Evolutionary conservation across 2,113 vertebrate genomes (phyloP), one percentile per base, ranked within the genome.

Genomic region (Lepus timidus): DNA sequence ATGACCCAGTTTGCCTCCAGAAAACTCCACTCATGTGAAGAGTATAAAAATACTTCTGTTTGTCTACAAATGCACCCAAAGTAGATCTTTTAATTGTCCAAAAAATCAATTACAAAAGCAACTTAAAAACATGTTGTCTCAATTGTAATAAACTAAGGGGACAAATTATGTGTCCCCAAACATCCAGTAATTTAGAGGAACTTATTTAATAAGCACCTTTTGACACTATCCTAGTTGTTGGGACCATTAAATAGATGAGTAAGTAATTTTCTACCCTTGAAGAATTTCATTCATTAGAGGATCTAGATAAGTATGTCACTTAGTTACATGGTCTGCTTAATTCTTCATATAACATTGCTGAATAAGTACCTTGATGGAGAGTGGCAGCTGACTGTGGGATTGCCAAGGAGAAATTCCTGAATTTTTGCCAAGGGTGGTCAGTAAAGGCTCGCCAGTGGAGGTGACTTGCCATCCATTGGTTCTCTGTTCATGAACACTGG

Each of bases 21-120:
- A 17, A 33, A 36, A 1, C n/a, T 23, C 67, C 22, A n/a, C 36
- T 2, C 1, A 0, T 0, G 20, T 16, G 16, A 31, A 33, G 44
- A 82, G 74, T 73, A 23, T 16, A 19, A 36, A 31, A 67, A 14
- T 9, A 2, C 10, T 20, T 22, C 22, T 4, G 29, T 81, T 67
- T 67, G 22, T 27, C 25, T 2, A 20, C 8, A 49, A 14, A 27
- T 36, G 73, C 31, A 44, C 25, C 36, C 51, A 33, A 70, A 82
- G 0, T 33, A 78, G 19, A 36, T 81, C 7, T 51, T 90, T 74
- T 68, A 52, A 68, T 79, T 44, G 44, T 68, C 5, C 55, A 58
- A 44, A 86, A 95, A 39, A 27, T 74, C 20, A 25, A 44, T 82
- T 73, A 23, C 64, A 78, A 82, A 78, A 51, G 29, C 51, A 74